These are phyloP conservation scores for Lacerta agilis DNA, from an alignment of 2,797 vertebrate genomes.

Conservation along the genomic window DNA sequence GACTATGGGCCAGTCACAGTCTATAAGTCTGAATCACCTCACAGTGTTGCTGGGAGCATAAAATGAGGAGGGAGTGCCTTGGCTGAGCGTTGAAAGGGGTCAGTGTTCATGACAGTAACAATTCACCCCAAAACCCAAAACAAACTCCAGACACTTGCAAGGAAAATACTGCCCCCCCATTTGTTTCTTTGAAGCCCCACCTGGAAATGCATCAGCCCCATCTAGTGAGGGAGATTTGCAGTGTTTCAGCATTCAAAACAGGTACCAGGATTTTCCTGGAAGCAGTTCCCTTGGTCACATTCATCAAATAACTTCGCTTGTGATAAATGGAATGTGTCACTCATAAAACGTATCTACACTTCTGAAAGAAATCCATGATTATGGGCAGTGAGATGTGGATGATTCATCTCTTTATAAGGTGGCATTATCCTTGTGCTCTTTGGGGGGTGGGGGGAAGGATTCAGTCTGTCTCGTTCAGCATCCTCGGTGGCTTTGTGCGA, in stretches of 20 bases:
- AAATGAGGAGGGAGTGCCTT: too few species aligned
- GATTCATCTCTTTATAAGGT: background rate
- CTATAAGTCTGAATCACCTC: too few species aligned
- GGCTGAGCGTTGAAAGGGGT: too few species aligned
- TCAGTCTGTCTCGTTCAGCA: background rate
- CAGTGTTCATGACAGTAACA: too few species aligned
- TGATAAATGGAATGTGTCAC: background rate
- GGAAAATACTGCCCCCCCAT: background rate
- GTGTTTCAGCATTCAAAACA: slow-evolving; percentile 11
- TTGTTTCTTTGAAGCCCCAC: background rate
- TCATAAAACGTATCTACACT: slow-evolving; percentile 1
- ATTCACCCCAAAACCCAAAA: too few species aligned
- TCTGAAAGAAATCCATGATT: background rate
- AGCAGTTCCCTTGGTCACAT: background rate
- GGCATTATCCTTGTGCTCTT: background rate
- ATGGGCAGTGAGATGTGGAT: background rate
- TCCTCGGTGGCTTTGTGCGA: background rate
- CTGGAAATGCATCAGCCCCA: background rate
- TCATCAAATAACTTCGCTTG: background rate
- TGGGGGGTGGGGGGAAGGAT: fast-evolving
- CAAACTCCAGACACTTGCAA: background rate
- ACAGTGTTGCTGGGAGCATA: too few species aligned
- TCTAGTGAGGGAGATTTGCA: fast-evolving
- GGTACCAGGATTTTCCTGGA: background rate
- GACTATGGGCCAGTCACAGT: too few species aligned